Evolutionary conservation across 2,797 vertebrate species (phyloP), one percentile per base, ranked within the genome.

Genomic region (Anas georgica): DNA sequence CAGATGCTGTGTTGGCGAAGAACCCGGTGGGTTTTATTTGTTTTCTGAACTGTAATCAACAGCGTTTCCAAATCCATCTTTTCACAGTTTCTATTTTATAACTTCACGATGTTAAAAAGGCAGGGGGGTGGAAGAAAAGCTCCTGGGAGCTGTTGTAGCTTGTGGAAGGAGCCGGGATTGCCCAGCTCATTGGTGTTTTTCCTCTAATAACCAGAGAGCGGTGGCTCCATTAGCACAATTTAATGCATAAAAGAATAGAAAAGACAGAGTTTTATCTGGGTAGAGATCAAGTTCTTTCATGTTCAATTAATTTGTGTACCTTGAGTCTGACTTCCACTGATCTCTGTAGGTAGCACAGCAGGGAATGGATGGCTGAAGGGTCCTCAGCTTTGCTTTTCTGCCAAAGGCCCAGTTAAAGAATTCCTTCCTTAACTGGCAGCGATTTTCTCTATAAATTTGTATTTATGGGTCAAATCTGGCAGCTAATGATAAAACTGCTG

Each of bases 221-320:
- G 2, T 12, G 13, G 10, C 7, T 90, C 15, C 56, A 1, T 77
- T 17, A 31, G 20, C 17, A 50, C 7, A 37, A 2, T 55, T 41
- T 37, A 56, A 20, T 5, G 7, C 15, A 12, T 18, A 83, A 37
- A 10, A 41, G 23, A 55, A 5, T 28, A 54, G 20, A 20, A 88
- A 21, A 56, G 7, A 10, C 5, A 10, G 22, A 10, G 23, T 33
- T 8, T 2, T 66, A 1, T 23, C 26, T 26, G 10, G 28, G 5
- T 45, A 39, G 17, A 7, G 17, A 7, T 20, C 3, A 0, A 6
- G 37, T 67, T 0, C 0, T 33, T 68, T 43, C 0, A 10, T 46
- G 60, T n/a, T 28, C 5, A 13, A 6, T 58, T 66, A 35, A 4
- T 59, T 55, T 22, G 3, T 37, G 1, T 86, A 10, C 17, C 17